Base-by-base conservation (phyloP, 2,888 invertebrate genomes). In the Hydraecia micacea region DNA sequence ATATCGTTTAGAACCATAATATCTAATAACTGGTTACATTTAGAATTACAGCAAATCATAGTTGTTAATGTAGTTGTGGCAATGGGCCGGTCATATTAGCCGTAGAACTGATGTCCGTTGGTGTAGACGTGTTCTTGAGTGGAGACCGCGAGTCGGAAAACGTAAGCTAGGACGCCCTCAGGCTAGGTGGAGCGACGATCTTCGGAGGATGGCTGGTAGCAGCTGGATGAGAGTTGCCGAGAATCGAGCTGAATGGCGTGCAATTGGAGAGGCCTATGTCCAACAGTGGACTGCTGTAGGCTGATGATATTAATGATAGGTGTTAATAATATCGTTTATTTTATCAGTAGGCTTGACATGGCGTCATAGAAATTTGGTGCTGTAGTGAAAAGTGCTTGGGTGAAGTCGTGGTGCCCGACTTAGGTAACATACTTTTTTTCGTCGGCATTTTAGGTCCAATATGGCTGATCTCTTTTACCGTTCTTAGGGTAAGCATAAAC, bases 21-120 rank as follows among this genome's bases (percentile, higher is more conserved):
- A 49, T 42, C 32, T 66, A 66, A 75, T 73, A 69, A 81, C 66
- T 28, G 52, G 71, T 32, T 36, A 1, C 25, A 67, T 79, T 60
- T 68, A 39, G 28, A 72, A 80, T 74, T 62, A 74, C 67, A 71
- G 63, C 42, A 84, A 84, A 84, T 72, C 67, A 76, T 76, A 67
- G 70, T 73, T 68, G 49, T 55, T 55, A 25, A 25, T 25, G 25
- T 55, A 55, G 55, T 3, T 55, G 25, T 25, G 25, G 55, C 55
- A 11, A 55, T 55, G 25, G 9, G 25, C 25, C 3, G 25, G 55
- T 25, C 25, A 55, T 55, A 55, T 55, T 55, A 25, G 25, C 55
- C 55, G 25, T 55, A 55, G 55, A 55, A 55, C 3, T 0, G 9
- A 55, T 55, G 25, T 55, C 55, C 9, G 55, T 25, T 55, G 25